These are phyloP conservation scores for Habrosyne pyritoides DNA, from an alignment of 2,888 invertebrate species.

Conservation along the genomic window DNA sequence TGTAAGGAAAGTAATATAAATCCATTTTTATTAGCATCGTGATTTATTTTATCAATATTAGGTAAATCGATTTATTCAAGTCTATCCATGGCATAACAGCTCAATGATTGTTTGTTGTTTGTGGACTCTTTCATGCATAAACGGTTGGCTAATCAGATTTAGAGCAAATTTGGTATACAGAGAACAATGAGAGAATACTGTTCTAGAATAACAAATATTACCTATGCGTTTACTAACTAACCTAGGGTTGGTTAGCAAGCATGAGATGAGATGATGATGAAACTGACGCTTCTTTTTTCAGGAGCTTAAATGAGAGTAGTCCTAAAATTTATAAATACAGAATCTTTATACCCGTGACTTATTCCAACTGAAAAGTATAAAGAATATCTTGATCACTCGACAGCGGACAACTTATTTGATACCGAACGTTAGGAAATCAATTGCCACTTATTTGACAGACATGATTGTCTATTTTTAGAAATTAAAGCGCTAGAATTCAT, in stretches of 20 bases:
- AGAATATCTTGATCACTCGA: background rate
- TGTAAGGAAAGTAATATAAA: background rate
- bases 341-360: no score
- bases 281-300: no score
- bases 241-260: no score
- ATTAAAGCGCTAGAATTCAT: constrained; percentile 6
- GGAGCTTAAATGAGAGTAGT: no score
- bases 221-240: no score
- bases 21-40: background rate
- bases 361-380: background rate
- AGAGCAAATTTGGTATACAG: no score
- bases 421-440: background rate
- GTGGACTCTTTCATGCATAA: background rate
- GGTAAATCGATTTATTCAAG: background rate
- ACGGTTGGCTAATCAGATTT: no score
- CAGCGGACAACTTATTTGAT: background rate
- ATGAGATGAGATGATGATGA: no score
- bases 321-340: no score
- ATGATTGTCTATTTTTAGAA: constrained; percentile 4
- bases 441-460: constrained; percentile 7
- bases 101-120: background rate
- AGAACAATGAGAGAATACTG: no score
- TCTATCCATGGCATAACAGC: background rate
- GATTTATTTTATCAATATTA: background rate
- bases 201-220: no score